Percentiles rank a stretch among this genome's conserved stretches.
Evolutionary conservation across 35 echinoderm and acorn worm species (phyloP).

Genomic region (Eucidaris tribuloides): DNA sequence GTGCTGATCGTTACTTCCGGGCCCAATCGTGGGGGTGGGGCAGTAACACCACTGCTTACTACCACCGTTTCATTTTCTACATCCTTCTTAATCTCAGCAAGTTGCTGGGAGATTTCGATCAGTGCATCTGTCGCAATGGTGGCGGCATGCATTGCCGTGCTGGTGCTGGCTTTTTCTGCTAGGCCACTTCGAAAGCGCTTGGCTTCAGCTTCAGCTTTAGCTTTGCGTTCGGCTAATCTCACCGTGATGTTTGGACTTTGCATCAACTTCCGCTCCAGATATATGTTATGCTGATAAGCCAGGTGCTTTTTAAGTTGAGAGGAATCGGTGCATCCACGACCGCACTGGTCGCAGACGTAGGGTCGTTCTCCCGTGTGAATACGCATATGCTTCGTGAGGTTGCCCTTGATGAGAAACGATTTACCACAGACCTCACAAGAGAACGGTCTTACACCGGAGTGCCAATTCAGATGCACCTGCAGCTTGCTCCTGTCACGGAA

Average conservation of each 20-base stretch:
- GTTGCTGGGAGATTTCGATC: conserved; percentile 16
- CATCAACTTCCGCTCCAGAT: too few relatives aligned
- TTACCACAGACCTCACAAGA: background rate
- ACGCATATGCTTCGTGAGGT: conserved; percentile 18
- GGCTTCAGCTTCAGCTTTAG: too few relatives aligned
- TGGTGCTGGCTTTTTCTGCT: too few relatives aligned
- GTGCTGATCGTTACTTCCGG: background rate
- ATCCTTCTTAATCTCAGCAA: background rate
- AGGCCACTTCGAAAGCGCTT: too few relatives aligned
- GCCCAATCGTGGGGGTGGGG: background rate
- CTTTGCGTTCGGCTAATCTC: too few relatives aligned
- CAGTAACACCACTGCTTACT: background rate
- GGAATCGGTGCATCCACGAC: background rate
- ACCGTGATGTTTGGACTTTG: too few relatives aligned
- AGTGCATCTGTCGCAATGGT: conserved; percentile 6
- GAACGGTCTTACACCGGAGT: background rate
- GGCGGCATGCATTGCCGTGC: background rate
- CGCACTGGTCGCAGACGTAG: conserved; percentile 5
- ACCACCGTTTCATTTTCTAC: background rate
- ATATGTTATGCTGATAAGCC: background rate
- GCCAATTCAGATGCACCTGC: conserved; percentile 9
- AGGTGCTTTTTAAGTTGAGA: conserved; percentile 25
- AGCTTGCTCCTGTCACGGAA: conserved; percentile 17
- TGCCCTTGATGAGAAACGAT: background rate
- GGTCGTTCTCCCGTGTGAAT: conserved; percentile 12